Evolutionary conservation across 2,113 vertebrate genomes (phyloP).

Genomic region (Hippocampus comes): DNA sequence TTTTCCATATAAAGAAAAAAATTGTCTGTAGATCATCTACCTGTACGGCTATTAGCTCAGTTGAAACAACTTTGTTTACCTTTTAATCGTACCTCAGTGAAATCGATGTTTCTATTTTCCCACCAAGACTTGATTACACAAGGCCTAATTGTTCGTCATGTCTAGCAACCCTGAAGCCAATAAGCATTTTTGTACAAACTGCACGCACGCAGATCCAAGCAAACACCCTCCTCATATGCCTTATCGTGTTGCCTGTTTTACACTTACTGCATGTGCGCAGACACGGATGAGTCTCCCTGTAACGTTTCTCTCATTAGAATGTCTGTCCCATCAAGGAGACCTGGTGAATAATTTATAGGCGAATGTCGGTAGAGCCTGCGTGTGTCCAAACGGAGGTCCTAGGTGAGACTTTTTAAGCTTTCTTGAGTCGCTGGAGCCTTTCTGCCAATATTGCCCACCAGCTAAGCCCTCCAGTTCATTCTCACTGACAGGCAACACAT

Average conservation of each 20-base stretch:
- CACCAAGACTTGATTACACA: slow-evolving; percentile 42
- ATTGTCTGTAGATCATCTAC: not conserved
- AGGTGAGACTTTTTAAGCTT: slow-evolving; percentile 53
- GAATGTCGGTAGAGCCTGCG: slow-evolving; percentile 28
- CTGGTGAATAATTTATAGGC: slow-evolving; percentile 63
- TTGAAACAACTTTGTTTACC: slow-evolving; percentile 5
- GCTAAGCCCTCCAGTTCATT: slow-evolving; percentile 36
- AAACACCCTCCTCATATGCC: slow-evolving; percentile 27
- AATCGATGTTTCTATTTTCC: slow-evolving; percentile 19
- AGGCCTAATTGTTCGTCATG: slow-evolving; percentile 45
- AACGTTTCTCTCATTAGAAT: slow-evolving; percentile 60
- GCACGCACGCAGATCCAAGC: not conserved
- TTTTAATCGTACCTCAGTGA: not conserved
- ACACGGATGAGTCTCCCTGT: slow-evolving; percentile 32
- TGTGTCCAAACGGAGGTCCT: slow-evolving; percentile 34
- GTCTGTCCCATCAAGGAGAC: slow-evolving; percentile 39
- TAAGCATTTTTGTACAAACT: slow-evolving; percentile 31
- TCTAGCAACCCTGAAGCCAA: slow-evolving; percentile 41
- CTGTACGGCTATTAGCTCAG: not conserved
- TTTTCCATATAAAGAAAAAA: not conserved
- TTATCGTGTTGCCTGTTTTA: slow-evolving; percentile 38
- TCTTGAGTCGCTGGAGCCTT: slow-evolving; percentile 33
- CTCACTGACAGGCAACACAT: slow-evolving; percentile 19
- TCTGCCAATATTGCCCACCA: slow-evolving; percentile 47
- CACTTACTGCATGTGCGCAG: slow-evolving; percentile 32